Conservation (phyloP, 2,113 vertebrate genomes). For the Platysternon megacephalum region DNA sequence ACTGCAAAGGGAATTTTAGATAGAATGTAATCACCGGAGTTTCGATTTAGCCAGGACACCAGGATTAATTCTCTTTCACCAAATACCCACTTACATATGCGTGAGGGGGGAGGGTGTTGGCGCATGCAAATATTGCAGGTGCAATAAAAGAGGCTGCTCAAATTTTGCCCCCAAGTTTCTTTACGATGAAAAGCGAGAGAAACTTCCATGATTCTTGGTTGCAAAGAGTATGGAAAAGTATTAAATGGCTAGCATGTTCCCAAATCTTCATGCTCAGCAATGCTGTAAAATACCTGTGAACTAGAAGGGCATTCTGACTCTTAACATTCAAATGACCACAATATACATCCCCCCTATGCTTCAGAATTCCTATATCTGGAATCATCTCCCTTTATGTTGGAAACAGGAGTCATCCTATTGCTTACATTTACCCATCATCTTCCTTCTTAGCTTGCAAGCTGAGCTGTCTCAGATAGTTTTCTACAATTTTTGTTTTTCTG, state of each 20-base stretch:
- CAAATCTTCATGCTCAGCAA: slow-evolving; percentile 14
- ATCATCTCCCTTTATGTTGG: neutral
- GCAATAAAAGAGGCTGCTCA: neutral
- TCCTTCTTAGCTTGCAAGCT: neutral
- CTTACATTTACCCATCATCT: neutral
- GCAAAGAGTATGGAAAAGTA: neutral
- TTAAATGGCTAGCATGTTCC: neutral
- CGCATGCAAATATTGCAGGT: neutral
- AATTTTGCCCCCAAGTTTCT: neutral
- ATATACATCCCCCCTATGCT: neutral
- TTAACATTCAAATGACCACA: neutral
- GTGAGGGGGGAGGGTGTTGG: neutral
- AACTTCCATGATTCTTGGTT: neutral
- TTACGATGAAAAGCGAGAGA: neutral
- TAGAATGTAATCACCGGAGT: neutral
- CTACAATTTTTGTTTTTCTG: slow-evolving; percentile 33
- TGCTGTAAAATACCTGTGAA: slow-evolving; percentile 23
- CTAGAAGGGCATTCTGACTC: neutral
- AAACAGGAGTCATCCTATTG: slow-evolving; percentile 13
- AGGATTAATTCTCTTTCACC: neutral
- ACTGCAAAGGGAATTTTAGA: neutral
- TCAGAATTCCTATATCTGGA: slow-evolving; percentile 21
- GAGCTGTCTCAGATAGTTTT: slow-evolving; percentile 51
- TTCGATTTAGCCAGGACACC: neutral
- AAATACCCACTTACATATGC: neutral